A percentile compares a stretch with the other conserved stretches of the same genome.
Evolutionary conservation across 2,888 invertebrate species (phyloP).

Genomic region (Amphipyra berbera): DNA sequence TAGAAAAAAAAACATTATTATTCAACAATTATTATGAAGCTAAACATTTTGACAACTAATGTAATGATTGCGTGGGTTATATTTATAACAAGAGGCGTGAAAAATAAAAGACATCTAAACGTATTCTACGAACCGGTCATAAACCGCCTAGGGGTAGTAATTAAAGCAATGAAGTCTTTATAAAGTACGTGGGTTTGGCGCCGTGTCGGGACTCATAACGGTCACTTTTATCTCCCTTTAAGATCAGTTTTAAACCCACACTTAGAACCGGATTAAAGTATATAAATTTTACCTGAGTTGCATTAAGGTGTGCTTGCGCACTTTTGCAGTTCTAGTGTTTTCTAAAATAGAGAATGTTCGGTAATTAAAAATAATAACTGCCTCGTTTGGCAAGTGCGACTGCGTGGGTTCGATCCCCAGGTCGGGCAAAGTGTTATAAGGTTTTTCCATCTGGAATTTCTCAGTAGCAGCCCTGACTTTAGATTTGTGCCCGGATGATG

Average conservation of each 20-base stretch:
- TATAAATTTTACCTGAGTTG: constrained; percentile 16
- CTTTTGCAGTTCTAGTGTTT: not conserved
- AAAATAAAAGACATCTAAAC: constrained; percentile 30
- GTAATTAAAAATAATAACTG: not conserved
- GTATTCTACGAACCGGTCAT: constrained; percentile 32
- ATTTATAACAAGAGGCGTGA: constrained; percentile 26
- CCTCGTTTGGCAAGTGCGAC: no score
- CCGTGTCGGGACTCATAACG: constrained; percentile 42
- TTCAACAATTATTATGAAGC: no score
- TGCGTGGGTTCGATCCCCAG: no score
- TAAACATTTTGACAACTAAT: constrained; percentile 11
- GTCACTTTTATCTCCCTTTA: constrained; percentile 35
- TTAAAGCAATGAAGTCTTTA: constrained; percentile 69
- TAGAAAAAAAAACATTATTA: no score
- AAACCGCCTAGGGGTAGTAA: constrained; percentile 59
- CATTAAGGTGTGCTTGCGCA: constrained; percentile 11
- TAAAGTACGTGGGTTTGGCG: constrained; percentile 63
- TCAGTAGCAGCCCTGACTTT: no score
- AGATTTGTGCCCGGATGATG: no score
- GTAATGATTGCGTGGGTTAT: constrained; percentile 29
- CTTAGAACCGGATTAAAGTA: constrained; percentile 35
- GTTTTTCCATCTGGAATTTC: no score
- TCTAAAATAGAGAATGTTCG: not conserved
- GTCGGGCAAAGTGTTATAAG: no score
- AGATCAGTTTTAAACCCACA: constrained; percentile 39